Percentiles rank a stretch among this genome's conserved stretches.
These are phyloP conservation scores for Pandemis heparana DNA, from an alignment of 2,888 invertebrate genomes.

Conservation along the genomic window DNA sequence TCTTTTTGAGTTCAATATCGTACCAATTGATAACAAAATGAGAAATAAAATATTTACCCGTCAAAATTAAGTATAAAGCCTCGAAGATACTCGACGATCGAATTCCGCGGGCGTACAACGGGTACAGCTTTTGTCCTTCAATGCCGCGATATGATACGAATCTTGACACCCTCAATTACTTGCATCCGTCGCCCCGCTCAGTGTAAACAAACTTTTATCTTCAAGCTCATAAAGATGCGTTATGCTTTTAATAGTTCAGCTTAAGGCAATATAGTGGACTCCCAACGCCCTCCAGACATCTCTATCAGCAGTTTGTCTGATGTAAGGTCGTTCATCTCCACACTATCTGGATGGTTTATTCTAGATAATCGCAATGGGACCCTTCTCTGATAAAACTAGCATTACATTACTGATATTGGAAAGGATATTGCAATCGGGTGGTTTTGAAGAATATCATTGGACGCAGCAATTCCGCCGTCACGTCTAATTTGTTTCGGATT, in stretches of 20 bases:
- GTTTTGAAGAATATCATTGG: constrained; percentile 1
- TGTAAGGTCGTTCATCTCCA: constrained; percentile 18
- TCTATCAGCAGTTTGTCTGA: constrained; percentile 26
- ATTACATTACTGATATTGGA: constrained; percentile 22
- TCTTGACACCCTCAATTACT: constrained; percentile 20
- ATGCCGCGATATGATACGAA: not conserved
- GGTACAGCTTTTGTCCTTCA: not conserved
- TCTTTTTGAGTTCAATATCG: not conserved
- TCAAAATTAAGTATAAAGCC: not conserved
- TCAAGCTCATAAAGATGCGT: constrained; percentile 6
- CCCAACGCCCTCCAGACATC: constrained; percentile 19
- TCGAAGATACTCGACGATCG: not conserved
- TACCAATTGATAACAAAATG: too few relatives aligned
- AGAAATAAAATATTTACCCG: not conserved
- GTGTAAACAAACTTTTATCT: constrained; percentile 26
- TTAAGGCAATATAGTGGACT: constrained; percentile 6
- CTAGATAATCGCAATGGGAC: constrained; percentile 6
- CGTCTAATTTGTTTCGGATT: constrained; percentile 5
- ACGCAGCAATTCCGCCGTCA: not conserved
- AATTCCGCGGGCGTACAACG: not conserved
- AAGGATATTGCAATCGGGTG: not conserved
- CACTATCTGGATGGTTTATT: constrained; percentile 9
- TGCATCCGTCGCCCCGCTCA: constrained; percentile 7
- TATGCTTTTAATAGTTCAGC: constrained; percentile 21
- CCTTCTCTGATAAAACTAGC: constrained; percentile 6